Percentiles rank a stretch among this genome's conserved stretches.
Conservation (phyloP, 2,888 invertebrate genomes). For the Beris chalybata region DNA sequence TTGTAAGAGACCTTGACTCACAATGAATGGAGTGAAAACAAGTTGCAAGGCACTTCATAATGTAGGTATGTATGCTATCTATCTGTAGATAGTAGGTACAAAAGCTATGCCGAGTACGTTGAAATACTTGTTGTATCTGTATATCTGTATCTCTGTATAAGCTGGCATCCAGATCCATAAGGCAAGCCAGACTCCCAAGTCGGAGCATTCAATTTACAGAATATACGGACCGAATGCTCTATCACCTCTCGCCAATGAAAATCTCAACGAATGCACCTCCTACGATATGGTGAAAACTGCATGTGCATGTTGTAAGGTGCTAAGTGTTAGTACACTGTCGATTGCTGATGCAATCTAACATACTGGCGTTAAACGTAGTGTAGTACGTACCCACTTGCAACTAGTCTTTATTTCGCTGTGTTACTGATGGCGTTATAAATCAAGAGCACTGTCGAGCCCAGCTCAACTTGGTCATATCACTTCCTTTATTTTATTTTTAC, state of each 20-base stretch:
- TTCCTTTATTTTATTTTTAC: too few relatives aligned
- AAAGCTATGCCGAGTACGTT: too few relatives aligned
- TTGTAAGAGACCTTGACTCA: conserved; percentile 34
- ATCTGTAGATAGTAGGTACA: too few relatives aligned
- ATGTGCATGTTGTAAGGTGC: conserved; percentile 25
- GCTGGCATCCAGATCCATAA: too few relatives aligned
- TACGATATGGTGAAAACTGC: conserved; percentile 12
- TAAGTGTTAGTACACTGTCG: conserved; percentile 31
- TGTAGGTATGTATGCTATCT: too few relatives aligned
- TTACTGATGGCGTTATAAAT: conserved; percentile 29
- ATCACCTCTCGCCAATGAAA: conserved; percentile 29
- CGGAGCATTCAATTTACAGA: conserved; percentile 29
- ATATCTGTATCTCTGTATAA: too few relatives aligned
- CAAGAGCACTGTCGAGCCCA: conserved; percentile 18
- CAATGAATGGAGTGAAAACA: conserved; percentile 35
- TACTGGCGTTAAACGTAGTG: conserved; percentile 27
- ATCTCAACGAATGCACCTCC: conserved; percentile 27
- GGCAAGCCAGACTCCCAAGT: too few relatives aligned
- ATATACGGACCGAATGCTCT: conserved; percentile 28
- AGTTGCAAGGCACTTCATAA: conserved; percentile 24
- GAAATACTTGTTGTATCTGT: too few relatives aligned
- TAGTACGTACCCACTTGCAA: conserved; percentile 15
- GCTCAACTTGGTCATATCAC: too few relatives aligned
- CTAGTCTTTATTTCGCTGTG: conserved; percentile 18
- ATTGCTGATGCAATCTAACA: conserved; percentile 30